phyloP scores from a whole-genome alignment of 2,113 vertebrate genomes.

The Ctenomys sociabilis region DNA sequence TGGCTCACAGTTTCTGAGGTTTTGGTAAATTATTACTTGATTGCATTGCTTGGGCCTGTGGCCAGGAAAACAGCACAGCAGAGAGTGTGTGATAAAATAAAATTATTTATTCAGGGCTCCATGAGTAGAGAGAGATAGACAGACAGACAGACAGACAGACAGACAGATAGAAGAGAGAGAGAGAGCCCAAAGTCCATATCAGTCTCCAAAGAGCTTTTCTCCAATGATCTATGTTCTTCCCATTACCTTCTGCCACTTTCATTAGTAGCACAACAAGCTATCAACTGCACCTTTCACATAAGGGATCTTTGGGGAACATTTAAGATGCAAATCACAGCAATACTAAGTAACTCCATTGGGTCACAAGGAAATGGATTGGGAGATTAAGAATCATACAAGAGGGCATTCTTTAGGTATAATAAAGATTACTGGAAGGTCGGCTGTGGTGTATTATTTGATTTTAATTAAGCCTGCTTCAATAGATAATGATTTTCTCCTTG shows the following conservation, averaged over 20 bases:
- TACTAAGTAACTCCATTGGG: background rate
- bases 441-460: background rate
- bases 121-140: too few species aligned
- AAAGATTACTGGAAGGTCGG: background rate
- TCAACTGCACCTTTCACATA: background rate
- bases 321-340: background rate
- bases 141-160: too few species aligned
- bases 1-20: background rate
- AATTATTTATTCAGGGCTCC: background rate
- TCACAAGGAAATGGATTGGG: background rate
- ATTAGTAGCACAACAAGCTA: background rate
- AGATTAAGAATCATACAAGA: background rate
- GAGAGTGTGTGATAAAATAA: background rate
- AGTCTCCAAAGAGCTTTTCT: too few species aligned
- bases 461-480: background rate
- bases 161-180: background rate
- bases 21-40: background rate
- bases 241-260: background rate
- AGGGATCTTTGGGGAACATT: background rate
- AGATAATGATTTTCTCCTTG: background rate
- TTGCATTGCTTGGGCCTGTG: accelerated
- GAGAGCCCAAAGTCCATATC: background rate
- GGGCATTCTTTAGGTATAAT: background rate
- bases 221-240: background rate
- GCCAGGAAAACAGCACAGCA: background rate